Base-by-base conservation (phyloP, 2,113 vertebrate genomes). In the Gnathonemus longibarbis region DNA sequence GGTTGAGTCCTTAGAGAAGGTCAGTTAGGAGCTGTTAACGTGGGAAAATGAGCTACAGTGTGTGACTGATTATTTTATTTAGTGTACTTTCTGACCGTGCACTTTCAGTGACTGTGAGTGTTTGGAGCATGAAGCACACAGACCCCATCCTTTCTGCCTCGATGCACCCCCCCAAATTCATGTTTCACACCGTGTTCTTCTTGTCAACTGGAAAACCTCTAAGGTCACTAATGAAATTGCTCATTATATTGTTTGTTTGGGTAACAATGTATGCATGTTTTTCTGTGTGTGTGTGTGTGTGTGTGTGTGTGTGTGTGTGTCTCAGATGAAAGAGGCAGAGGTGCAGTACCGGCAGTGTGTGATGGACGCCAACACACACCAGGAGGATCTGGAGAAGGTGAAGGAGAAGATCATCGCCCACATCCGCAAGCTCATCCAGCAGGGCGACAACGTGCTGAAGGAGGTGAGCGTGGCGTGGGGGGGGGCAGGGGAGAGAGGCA, bases 371-470 rank as follows among this genome's bases (percentile, higher is more conserved):
- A 96, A 94, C 35, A 80, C 56, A 0, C 96, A 96, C 13, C 96
- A 96, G 7, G 96, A 97, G 0, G 96, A 96, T 2, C 93, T 99
- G 92, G 96, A 97, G 92, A 96, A 93, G 8, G 94, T 96, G 85
- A 97, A 97, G 84, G 95, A 95, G 42, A 95, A 94, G 89, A 98
- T 99, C 24, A 93, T 99, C 91, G 95, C 96, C 0, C 98, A 98
- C 46, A 93, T 95, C 19, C 96, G 97, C 88, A 99, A 99, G 92
- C 96, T 99, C 91, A 96, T 99, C 92, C 95, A 95, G 91, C 97
- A 98, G 90, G 98, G 98, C 84, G 98, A 99, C 50, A 97, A 95
- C 84, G 96, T 98, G 84, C 95, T 99, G 42, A 97, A 96, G 13
- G 95, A 97, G 97, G 98, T 98, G 89, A 0, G 96, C 84, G 31